phyloP scores from a whole-genome alignment of 2,797 vertebrate species.

The Neomorphus geoffroyi region DNA sequence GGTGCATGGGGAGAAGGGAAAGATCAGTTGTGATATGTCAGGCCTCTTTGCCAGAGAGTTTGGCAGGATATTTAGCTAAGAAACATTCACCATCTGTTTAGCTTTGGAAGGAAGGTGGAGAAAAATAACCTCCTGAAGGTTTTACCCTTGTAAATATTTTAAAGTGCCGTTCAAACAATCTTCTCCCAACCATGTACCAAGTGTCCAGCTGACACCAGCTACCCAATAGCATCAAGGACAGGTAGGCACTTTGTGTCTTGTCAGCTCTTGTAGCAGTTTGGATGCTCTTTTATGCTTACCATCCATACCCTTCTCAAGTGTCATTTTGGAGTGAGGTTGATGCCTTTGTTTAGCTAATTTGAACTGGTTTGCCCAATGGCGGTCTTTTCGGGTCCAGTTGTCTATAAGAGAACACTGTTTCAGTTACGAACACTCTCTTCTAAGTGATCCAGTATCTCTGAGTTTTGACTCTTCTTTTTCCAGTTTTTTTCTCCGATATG shows the following conservation, averaged over 20 bases:
- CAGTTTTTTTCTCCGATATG: neutral
- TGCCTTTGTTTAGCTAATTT: neutral
- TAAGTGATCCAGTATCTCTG: neutral
- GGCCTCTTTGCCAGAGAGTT: neutral
- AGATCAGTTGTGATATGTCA: neutral
- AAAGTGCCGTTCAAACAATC: neutral
- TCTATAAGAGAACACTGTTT: neutral
- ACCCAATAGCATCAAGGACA: neutral
- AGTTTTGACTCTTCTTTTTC: neutral
- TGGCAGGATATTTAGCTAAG: conserved; percentile 4
- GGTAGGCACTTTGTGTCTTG: neutral
- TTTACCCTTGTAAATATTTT: neutral
- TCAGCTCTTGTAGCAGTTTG: neutral
- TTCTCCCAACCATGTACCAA: neutral
- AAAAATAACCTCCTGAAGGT: neutral
- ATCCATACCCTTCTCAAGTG: neutral
- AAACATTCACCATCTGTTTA: neutral
- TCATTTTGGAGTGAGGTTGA: neutral
- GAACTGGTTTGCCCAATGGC: neutral
- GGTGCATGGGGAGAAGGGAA: neutral
- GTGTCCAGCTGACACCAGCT: neutral
- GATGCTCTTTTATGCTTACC: neutral
- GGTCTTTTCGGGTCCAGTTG: neutral
- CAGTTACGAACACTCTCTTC: neutral
- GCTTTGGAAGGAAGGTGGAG: neutral